Evolutionary conservation across 1,140 invertebrate species (phyloP).

Genomic region (Zaprionus tsacasi): DNA sequence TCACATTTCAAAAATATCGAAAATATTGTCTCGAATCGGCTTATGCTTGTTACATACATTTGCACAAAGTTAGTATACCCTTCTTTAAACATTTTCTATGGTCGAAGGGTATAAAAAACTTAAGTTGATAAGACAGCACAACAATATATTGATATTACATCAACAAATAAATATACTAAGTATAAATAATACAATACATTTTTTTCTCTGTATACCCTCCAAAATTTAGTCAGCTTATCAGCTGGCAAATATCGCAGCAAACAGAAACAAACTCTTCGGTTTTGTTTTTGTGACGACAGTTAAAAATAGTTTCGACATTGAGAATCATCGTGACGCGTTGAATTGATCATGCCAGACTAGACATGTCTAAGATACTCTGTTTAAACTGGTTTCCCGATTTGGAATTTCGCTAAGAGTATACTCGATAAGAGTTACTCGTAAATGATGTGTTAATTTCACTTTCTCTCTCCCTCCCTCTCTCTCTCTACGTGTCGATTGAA

Average conservation of each 20-base stretch:
- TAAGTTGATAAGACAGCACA: no score
- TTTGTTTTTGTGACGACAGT: slow-evolving; percentile 5
- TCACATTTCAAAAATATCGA: no score
- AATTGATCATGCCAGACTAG: slow-evolving; percentile 1
- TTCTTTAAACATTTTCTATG: no score
- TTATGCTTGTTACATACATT: no score
- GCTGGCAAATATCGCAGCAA: not conserved
- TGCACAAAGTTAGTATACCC: no score
- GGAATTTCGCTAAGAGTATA: not conserved
- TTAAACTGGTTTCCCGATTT: slow-evolving; percentile 1
- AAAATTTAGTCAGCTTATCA: not conserved
- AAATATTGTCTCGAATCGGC: no score
- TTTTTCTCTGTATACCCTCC: not conserved
- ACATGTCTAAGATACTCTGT: not conserved
- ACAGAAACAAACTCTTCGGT: not conserved
- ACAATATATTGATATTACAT: no score
- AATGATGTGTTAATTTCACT: slow-evolving; percentile 20
- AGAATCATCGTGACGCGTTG: slow-evolving; percentile 26
- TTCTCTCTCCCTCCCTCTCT: slow-evolving; percentile 20
- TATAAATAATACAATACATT: no score
- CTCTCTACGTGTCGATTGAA: not conserved
- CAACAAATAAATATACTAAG: no score
- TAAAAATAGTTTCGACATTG: slow-evolving; percentile 12
- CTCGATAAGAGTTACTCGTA: slow-evolving; percentile 1
- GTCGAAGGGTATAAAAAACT: no score